A percentile compares a stretch with the other conserved stretches of the same genome.
These are phyloP conservation scores for Nasalis larvatus DNA, from an alignment of 2,113 vertebrate species.

Conservation along the genomic window DNA sequence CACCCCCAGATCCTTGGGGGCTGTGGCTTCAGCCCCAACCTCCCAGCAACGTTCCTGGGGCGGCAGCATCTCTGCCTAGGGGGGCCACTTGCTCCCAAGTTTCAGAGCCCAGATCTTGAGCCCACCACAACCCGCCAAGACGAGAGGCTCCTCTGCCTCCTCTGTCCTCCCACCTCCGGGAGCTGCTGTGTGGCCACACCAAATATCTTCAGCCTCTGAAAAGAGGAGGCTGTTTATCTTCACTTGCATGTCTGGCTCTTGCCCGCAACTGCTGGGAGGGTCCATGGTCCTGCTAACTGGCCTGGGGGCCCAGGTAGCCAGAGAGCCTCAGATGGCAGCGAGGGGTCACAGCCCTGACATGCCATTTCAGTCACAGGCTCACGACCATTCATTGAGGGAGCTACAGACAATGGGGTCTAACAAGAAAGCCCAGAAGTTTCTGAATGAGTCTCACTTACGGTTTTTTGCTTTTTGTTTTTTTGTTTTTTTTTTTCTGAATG, in stretches of 20 bases:
- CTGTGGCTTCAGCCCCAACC: neutral
- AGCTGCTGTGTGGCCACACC: neutral
- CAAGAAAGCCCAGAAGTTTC: neutral
- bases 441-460: fast-evolving
- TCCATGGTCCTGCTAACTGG: neutral
- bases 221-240: neutral
- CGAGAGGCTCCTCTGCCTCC: neutral
- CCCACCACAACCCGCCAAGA: neutral
- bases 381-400: fast-evolving
- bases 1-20: fast-evolving
- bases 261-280: neutral
- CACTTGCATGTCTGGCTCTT: fast-evolving
- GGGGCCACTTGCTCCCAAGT: neutral
- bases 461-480: no score
- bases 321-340: neutral
- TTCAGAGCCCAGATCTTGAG: neutral
- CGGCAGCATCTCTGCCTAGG: neutral
- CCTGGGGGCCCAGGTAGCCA: neutral
- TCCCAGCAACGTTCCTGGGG: neutral
- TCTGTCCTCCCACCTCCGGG: neutral
- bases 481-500: neutral
- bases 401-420: neutral
- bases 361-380: neutral
- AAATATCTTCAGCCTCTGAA: neutral
- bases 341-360: neutral